Base-by-base conservation (phyloP, 1,140 invertebrate genomes). In the Leptinotarsa texana region DNA sequence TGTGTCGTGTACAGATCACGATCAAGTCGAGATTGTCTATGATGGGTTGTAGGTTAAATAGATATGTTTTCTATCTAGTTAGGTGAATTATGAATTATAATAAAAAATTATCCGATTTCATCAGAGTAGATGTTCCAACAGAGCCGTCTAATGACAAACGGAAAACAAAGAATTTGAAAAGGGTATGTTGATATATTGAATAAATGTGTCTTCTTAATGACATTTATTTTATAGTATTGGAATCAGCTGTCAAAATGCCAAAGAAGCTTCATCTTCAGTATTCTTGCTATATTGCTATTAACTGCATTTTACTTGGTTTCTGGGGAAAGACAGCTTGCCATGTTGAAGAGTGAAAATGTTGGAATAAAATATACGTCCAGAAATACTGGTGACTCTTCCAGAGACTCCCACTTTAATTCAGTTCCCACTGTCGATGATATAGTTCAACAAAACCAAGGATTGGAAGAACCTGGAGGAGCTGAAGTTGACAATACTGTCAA, bases 181-280 rank as follows among this genome's bases (percentile, higher is more conserved):
- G 81, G 75, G 81, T 82, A 80, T 69, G 33, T 69, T n/a, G n/a
- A 69, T n/a, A 48, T 49, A 27, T 47, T 70, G 63, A 73, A 63
- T 42, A n/a, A 70, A 33, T 62, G 75, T 67, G 63, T 48, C 13
- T 48, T 72, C 47, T n/a, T 62, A 66, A 8, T 17, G 51, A 57
- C n/a, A 57, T 74, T 63, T 74, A 75, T 77, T 81, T 87, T 88
- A 47, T 80, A 95, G 94, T 87, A 89, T 84, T 95, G 94, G 94
- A 93, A 94, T 82, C 91, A 94, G 80, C 83, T 95, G 51, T 94
- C 94, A n/a, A 89, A 94, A 79, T 90, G 94, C 81, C 94, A 95
- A 84, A 88, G 92, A 61, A 93, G 91, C 82, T 86, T 93, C 49
- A 87, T 93, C 71, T 89, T 91, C 77, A 88, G 93, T 77, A 79